Evolutionary conservation across 2,797 vertebrate species (phyloP), one percentile per base, ranked within the genome.

Genomic region (Lemur catta): DNA sequence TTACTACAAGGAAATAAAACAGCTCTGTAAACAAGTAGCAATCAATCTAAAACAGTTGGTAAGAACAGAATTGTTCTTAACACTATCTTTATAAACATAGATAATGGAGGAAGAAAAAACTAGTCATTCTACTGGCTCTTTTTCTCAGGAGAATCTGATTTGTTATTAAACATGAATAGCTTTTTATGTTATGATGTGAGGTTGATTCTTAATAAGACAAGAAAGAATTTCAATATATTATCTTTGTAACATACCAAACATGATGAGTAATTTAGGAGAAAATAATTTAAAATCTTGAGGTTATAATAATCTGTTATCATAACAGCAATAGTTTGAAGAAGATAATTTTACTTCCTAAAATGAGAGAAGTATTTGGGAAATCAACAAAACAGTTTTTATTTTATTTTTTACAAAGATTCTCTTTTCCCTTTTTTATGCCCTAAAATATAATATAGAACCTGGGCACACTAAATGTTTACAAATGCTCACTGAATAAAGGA

Each of bases 271-370:
- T 55, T 79, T 65, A 41, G 55, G 14, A 84, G 43, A 78, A 92
- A 55, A 78, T 41, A 89, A 78, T 71, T 88, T 78, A 72, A 74
- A 86, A 30, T 89, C 22, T 14, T 43, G 78, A 5, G 13, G 61
- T 55, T 84, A 6, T 63, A 78, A 43, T 76, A 74, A 88, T 97
- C 95, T 90, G 74, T 76, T 57, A 81, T 46, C 41, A 93, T n/a
- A 97, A 97, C 86, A 65, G 81, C 82, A 96, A 97, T 75, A 95
- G 81, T 50, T 80, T 76, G 50, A 65, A 97, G 55, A 71, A 85
- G 48, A 84, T 93, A 15, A 94, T 96, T 97, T 95, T 92, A 94
- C 97, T 88, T 94, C 79, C 92, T 95, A 93, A 94, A 90, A 89
- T 50, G 63, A 92, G 93, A 96, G 88, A 85, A 88, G 61, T 76